Percentiles rank a stretch among this genome's conserved stretches.
These are phyloP conservation scores for Catharus ustulatus DNA, from an alignment of 2,797 vertebrate species.

Conservation along the genomic window DNA sequence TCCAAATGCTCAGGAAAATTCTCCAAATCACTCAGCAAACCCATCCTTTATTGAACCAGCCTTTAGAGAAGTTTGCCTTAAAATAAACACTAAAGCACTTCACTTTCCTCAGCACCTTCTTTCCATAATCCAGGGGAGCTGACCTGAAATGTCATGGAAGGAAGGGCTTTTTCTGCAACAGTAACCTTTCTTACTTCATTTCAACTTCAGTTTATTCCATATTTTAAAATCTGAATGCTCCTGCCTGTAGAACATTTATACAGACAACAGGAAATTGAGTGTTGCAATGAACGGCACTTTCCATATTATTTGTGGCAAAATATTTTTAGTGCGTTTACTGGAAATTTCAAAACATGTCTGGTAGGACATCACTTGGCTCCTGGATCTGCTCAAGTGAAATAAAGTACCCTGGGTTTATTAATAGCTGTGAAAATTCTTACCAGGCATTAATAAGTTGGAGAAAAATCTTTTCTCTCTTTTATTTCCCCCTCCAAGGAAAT, in stretches of 20 bases:
- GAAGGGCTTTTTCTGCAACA: background rate
- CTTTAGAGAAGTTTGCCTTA: background rate
- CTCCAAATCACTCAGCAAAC: background rate
- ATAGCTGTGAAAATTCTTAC: slow-evolving; percentile 49
- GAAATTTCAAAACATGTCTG: slow-evolving; percentile 31
- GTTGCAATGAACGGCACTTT: background rate
- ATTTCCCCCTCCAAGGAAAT: background rate
- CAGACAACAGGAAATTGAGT: background rate
- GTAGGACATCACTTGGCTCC: background rate
- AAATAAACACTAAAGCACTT: background rate
- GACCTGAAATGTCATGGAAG: background rate
- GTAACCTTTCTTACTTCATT: background rate
- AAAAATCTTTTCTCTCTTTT: background rate
- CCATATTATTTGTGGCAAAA: background rate
- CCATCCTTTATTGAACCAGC: background rate
- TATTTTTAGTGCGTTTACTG: background rate
- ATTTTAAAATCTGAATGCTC: background rate
- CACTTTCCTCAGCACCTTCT: background rate
- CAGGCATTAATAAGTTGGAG: background rate
- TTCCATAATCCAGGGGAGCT: background rate
- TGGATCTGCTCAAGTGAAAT: slow-evolving; percentile 13
- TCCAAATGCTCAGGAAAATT: background rate
- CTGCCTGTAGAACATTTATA: background rate
- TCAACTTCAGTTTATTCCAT: background rate
- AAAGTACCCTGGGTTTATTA: background rate